Conservation (phyloP, 2,888 invertebrate genomes). For the Nomada ferruginata region DNA sequence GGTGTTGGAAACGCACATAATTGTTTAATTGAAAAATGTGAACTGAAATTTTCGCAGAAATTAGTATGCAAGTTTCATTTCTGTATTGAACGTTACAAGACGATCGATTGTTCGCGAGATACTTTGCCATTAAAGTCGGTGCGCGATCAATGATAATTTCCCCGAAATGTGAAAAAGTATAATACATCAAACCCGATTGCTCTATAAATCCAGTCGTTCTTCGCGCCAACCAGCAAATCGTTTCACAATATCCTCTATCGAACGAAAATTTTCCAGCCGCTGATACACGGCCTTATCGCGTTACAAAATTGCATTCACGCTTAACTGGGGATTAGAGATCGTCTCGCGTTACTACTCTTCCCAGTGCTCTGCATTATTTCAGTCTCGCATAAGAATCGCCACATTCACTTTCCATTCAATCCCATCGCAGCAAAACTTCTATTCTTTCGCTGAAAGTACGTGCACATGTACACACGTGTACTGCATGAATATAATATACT, state of each 20-base stretch:
- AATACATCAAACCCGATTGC: too few relatives aligned
- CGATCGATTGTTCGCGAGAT: too few relatives aligned
- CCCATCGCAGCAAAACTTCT: neutral
- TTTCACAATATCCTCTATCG: neutral
- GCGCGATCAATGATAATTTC: too few relatives aligned
- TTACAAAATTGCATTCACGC: conserved; percentile 15
- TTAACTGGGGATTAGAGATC: conserved; percentile 18
- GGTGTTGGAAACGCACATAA: neutral
- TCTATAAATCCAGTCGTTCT: neutral
- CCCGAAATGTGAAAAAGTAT: too few relatives aligned
- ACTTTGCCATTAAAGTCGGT: too few relatives aligned
- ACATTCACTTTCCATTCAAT: neutral
- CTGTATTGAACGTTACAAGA: too few relatives aligned
- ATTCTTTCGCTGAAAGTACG: too few relatives aligned
- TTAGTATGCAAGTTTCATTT: too few relatives aligned
- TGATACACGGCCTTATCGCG: conserved; percentile 11
- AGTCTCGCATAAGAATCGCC: too few relatives aligned
- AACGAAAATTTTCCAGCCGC: conserved; percentile 16
- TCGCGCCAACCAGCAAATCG: neutral
- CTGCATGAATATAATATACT: too few relatives aligned
- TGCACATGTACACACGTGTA: too few relatives aligned
- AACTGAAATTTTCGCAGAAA: too few relatives aligned
- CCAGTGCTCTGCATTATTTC: neutral
- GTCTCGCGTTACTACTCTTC: conserved; percentile 2
- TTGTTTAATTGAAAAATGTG: neutral